Conservation (phyloP, 1,140 invertebrate genomes). For the Brachionus paranguensis region DNA sequence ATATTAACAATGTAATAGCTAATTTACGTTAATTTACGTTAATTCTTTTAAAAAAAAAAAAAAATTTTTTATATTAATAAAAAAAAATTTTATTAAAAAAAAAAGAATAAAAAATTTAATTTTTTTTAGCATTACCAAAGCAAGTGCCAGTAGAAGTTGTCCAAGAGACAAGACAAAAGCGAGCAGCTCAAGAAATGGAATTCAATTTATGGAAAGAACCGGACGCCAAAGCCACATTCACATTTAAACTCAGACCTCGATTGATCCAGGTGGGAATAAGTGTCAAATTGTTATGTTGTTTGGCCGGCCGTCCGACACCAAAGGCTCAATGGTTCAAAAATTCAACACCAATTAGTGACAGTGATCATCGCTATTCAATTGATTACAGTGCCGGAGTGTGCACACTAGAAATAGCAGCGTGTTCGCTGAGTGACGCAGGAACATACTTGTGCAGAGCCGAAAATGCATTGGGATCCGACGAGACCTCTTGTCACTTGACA, state of each 20-base stretch:
- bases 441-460: constrained; percentile 87
- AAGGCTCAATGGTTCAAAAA: constrained; percentile 78
- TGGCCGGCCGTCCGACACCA: constrained; percentile 85
- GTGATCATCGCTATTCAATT: constrained; percentile 66
- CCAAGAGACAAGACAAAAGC: background rate
- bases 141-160: background rate
- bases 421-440: constrained; percentile 85
- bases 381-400: constrained; percentile 84
- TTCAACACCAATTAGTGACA: constrained; percentile 68
- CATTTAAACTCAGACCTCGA: constrained; percentile 90
- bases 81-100: background rate
- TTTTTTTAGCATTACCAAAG: background rate
- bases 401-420: constrained; percentile 84
- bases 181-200: constrained; percentile 25
- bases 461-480: constrained; percentile 83
- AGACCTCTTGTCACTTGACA: constrained; percentile 80
- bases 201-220: constrained; percentile 40
- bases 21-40: too few relatives aligned
- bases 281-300: constrained; percentile 90
- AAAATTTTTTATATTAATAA: too few relatives aligned
- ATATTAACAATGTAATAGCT: too few relatives aligned
- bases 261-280: constrained; percentile 74
- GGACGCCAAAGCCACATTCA: constrained; percentile 73
- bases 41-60: too few relatives aligned
- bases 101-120: constrained; percentile 46